Percentiles rank a stretch among this genome's conserved stretches.
Conservation (phyloP, 2,888 invertebrate species). For the Aspidiotus destructor region DNA sequence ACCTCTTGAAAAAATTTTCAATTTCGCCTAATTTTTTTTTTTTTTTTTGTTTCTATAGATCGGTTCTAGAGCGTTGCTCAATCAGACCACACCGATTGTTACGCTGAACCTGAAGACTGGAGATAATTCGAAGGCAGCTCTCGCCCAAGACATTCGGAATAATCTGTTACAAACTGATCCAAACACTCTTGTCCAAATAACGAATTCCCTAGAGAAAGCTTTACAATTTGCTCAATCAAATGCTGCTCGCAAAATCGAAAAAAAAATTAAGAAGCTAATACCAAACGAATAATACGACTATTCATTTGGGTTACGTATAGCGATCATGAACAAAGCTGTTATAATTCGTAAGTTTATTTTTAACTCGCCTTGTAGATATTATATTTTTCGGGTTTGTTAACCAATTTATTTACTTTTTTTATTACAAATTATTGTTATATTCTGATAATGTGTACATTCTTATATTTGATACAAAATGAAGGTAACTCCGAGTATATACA, state of each 20-base stretch:
- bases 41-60: background rate
- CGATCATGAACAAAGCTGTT: too few relatives aligned
- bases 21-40: background rate
- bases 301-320: too few relatives aligned
- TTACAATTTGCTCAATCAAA: background rate
- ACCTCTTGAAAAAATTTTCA: too few relatives aligned
- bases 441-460: too few relatives aligned
- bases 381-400: too few relatives aligned
- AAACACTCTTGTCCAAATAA: background rate
- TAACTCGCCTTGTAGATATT: too few relatives aligned
- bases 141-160: background rate
- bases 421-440: too few relatives aligned
- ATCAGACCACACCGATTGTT: background rate
- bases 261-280: background rate
- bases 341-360: too few relatives aligned
- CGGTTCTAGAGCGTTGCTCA: background rate
- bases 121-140: background rate
- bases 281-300: background rate
- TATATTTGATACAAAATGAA: too few relatives aligned
- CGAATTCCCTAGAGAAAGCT: background rate
- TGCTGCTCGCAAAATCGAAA: background rate
- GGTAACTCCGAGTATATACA: too few relatives aligned
- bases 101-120: background rate
- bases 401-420: too few relatives aligned
- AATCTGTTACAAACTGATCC: slow-evolving; percentile 4